These are phyloP conservation scores for Theretra japonica DNA, from an alignment of 2,888 invertebrate species.

Conservation along the genomic window DNA sequence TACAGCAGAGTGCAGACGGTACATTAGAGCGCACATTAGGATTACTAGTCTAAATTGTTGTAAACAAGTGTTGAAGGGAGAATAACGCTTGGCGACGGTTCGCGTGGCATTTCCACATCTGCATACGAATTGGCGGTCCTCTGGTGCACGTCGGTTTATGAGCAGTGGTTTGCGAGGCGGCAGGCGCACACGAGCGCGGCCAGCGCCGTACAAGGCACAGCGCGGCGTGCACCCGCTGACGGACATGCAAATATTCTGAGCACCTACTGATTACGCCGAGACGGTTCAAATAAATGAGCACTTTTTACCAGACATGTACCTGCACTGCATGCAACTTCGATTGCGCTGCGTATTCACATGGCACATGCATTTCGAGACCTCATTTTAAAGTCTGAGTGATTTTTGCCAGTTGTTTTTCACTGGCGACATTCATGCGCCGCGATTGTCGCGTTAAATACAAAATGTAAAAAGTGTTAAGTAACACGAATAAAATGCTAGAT, in stretches of 20 bases:
- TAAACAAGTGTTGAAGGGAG: constrained; percentile 39
- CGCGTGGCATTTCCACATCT: constrained; percentile 60
- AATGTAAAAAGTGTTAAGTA: constrained; percentile 34
- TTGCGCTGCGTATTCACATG: constrained; percentile 34
- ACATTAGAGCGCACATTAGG: not conserved
- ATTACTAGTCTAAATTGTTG: constrained; percentile 44
- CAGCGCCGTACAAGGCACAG: constrained; percentile 16
- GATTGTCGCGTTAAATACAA: constrained; percentile 34
- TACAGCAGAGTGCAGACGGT: not conserved
- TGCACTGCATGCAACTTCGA: constrained; percentile 36
- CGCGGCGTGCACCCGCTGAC: constrained; percentile 43
- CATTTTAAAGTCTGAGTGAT: constrained; percentile 31
- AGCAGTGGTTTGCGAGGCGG: constrained; percentile 39
- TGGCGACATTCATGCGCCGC: constrained; percentile 46
- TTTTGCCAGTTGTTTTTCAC: constrained; percentile 23
- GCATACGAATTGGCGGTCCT: constrained; percentile 65
- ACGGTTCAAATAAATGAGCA: constrained; percentile 40
- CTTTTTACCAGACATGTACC: constrained; percentile 40
- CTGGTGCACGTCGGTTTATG: constrained; percentile 54
- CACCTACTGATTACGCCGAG: constrained; percentile 49
- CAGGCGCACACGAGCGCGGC: constrained; percentile 46
- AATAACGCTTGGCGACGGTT: constrained; percentile 43
- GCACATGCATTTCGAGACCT: constrained; percentile 28
- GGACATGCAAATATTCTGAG: constrained; percentile 52
- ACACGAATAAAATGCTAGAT: constrained; percentile 65